phyloP scores from a whole-genome alignment of 2,797 vertebrate species.

The Delichon dasypus region DNA sequence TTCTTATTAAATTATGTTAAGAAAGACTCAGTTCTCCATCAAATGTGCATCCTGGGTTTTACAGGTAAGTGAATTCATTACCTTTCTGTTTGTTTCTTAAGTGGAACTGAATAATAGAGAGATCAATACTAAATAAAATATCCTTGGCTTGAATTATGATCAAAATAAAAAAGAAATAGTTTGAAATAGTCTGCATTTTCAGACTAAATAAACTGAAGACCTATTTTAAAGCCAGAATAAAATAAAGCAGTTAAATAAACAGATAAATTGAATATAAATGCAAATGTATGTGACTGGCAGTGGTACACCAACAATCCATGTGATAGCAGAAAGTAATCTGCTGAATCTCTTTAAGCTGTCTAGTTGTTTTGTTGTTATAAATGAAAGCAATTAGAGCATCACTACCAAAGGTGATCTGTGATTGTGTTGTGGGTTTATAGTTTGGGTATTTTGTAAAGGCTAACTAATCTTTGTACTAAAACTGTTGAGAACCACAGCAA shows the following conservation, averaged over 20 bases:
- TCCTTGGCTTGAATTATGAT: background rate
- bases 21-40: background rate
- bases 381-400: background rate
- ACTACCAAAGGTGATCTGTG: background rate
- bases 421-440: background rate
- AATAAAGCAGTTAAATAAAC: background rate
- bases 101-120: background rate
- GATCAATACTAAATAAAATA: background rate
- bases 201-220: background rate
- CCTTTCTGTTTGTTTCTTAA: conserved; percentile 1
- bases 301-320: background rate
- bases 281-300: background rate
- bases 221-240: background rate
- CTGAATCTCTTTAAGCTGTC: background rate
- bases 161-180: background rate
- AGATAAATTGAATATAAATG: background rate
- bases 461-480: background rate
- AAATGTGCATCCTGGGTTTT: background rate
- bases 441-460: background rate
- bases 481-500: background rate
- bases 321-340: background rate
- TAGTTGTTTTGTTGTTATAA: background rate
- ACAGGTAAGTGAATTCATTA: background rate
- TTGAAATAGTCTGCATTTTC: background rate
- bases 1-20: background rate